A percentile compares a stretch with the other conserved stretches of the same genome.
phyloP scores from a whole-genome alignment of 2,113 vertebrate species.

The Proterorhinus semilunaris region DNA sequence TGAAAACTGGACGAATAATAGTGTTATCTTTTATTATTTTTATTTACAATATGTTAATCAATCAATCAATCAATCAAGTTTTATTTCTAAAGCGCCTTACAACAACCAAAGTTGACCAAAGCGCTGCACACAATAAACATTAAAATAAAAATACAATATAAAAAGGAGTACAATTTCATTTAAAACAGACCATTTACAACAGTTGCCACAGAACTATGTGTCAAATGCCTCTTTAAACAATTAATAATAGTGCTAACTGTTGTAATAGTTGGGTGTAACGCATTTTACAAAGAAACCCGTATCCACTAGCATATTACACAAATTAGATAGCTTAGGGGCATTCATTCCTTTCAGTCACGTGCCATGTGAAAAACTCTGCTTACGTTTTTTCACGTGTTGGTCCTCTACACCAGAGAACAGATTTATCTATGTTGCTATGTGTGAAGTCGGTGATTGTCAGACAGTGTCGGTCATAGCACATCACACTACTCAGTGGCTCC shows the following conservation, averaged over 20 bases:
- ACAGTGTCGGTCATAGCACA: slow-evolving; percentile 47
- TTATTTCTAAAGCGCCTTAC: too few relatives aligned
- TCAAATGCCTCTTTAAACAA: too few relatives aligned
- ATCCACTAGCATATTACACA: not conserved
- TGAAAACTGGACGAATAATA: too few relatives aligned
- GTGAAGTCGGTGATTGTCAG: slow-evolving; percentile 41
- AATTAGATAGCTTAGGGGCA: not conserved
- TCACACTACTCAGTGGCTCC: slow-evolving; percentile 31
- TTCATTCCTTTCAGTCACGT: too few relatives aligned
- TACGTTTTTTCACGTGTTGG: slow-evolving; percentile 1
- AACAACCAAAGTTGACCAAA: too few relatives aligned
- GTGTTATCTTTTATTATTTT: not conserved
- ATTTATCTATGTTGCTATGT: slow-evolving; percentile 30
- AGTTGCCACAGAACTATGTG: too few relatives aligned
- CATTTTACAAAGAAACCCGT: not conserved
- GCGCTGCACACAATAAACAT: too few relatives aligned
- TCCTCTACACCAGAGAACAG: slow-evolving; percentile 32
- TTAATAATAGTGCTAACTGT: not conserved
- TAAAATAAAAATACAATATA: too few relatives aligned
- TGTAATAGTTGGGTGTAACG: not conserved
- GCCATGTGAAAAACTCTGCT: too few relatives aligned
- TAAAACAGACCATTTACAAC: too few relatives aligned
- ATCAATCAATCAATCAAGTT: too few relatives aligned
- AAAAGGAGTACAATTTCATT: too few relatives aligned
- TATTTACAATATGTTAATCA: not conserved